These are phyloP conservation scores for Choloepus hoffmanni DNA, from an alignment of 2,113 vertebrate species.

Conservation along the genomic window DNA sequence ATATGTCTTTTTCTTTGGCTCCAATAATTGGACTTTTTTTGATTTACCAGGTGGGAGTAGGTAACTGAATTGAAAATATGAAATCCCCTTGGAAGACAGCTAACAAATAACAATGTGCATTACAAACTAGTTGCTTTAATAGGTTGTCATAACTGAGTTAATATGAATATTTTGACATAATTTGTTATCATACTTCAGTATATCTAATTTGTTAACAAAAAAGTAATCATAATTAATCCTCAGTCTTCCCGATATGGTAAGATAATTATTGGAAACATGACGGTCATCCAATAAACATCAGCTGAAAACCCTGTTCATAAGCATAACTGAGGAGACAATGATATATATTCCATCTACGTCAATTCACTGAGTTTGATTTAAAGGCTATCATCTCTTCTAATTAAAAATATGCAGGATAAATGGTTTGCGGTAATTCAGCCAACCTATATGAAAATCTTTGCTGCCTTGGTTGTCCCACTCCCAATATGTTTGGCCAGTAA, in stretches of 20 bases:
- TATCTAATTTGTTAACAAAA: slow-evolving; percentile 62
- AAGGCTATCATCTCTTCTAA: slow-evolving; percentile 62
- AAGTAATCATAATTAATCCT: slow-evolving; percentile 70
- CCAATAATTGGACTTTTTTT: not conserved
- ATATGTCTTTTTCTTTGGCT: slow-evolving; percentile 23
- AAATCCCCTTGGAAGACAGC: slow-evolving; percentile 44
- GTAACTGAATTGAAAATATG: slow-evolving; percentile 32
- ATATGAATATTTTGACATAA: slow-evolving; percentile 45
- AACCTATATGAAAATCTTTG: not conserved
- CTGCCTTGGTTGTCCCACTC: not conserved
- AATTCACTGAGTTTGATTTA: not conserved
- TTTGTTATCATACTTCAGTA: slow-evolving; percentile 75
- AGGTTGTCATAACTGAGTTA: slow-evolving; percentile 30
- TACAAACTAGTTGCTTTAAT: not conserved
- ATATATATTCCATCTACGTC: slow-evolving; percentile 30
- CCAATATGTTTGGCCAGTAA: not conserved
- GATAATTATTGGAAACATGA: slow-evolving; percentile 64
- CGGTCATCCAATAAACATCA: slow-evolving; percentile 69
- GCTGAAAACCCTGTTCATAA: slow-evolving; percentile 60
- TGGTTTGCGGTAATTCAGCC: not conserved
- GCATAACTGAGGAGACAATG: slow-evolving; percentile 58
- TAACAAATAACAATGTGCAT: slow-evolving; percentile 31
- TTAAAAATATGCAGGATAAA: slow-evolving; percentile 53
- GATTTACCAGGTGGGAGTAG: not conserved
- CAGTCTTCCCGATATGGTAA: slow-evolving; percentile 67